Conservation (phyloP, 2,797 vertebrate genomes). For the Etheostoma perlongum region DNA sequence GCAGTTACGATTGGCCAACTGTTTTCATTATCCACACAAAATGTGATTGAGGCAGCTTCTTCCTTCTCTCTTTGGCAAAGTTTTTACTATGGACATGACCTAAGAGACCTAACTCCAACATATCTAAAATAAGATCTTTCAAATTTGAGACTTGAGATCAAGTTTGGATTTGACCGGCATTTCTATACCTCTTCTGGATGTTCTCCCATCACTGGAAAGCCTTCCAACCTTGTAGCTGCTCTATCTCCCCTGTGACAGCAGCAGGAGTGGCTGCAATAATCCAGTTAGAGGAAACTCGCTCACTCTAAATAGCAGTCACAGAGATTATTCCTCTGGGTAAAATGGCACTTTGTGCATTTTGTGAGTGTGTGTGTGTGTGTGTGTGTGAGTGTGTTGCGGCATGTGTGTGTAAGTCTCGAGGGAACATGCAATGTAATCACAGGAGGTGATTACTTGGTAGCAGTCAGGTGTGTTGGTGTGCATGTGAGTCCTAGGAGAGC, state of each 20-base stretch:
- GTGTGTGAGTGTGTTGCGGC: not conserved
- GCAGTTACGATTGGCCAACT: conserved; percentile 7
- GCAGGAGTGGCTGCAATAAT: conserved; percentile 68
- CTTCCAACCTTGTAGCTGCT: conserved; percentile 34
- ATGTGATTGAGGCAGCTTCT: conserved; percentile 39
- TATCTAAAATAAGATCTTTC: conserved; percentile 66
- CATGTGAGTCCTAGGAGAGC: conserved; percentile 49
- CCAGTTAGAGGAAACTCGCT: conserved; percentile 71
- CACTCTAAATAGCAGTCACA: conserved; percentile 67
- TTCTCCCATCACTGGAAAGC: conserved; percentile 42
- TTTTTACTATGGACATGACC: conserved; percentile 4
- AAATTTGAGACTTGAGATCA: conserved; percentile 43
- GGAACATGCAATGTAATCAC: conserved; percentile 71
- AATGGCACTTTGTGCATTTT: conserved; percentile 42
- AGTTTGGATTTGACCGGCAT: conserved; percentile 14
- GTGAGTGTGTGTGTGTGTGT: conserved; percentile 22
- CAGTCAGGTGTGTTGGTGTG: conserved; percentile 51
- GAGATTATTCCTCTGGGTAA: conserved; percentile 73
- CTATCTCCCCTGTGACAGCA: conserved; percentile 62
- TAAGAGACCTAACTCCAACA: conserved; percentile 13
- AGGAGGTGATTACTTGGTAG: conserved; percentile 68
- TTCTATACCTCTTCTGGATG: conserved; percentile 20
- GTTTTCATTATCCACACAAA: conserved; percentile 51
- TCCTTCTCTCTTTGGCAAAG: conserved; percentile 7
- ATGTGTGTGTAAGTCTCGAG: conserved; percentile 39